Percentiles rank a stretch among this genome's conserved stretches.
These are phyloP conservation scores for Eristalis intricaria DNA, from an alignment of 2,888 invertebrate species.

Conservation along the genomic window DNA sequence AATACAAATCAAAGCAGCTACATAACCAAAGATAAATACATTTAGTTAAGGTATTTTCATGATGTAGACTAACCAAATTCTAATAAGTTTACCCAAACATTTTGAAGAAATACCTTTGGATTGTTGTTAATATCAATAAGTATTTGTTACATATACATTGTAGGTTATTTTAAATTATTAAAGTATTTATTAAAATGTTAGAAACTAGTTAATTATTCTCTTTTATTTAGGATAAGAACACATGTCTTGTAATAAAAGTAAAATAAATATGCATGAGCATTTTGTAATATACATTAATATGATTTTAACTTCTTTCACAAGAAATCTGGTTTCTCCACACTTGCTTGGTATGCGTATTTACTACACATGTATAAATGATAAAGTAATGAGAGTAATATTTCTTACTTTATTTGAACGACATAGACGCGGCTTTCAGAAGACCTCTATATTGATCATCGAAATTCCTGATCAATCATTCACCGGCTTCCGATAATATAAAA, in stretches of 20 bases:
- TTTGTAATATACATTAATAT: constrained; percentile 14
- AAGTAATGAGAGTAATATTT: background rate
- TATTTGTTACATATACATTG: constrained; percentile 23
- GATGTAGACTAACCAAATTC: background rate
- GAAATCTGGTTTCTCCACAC: background rate
- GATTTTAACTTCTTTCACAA: background rate
- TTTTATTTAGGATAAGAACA: background rate
- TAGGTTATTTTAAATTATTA: constrained; percentile 28
- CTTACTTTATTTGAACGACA: constrained; percentile 46
- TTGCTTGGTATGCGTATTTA: background rate
- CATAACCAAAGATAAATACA: constrained; percentile 59
- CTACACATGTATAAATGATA: background rate
- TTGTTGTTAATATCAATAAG: constrained; percentile 17
- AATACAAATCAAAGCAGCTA: constrained; percentile 60
- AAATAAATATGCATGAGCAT: constrained; percentile 13
- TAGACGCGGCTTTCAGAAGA: constrained; percentile 40
- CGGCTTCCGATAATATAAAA: constrained; percentile 64
- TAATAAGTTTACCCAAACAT: background rate
- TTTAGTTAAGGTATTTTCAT: background rate
- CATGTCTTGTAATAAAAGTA: background rate
- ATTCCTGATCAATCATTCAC: constrained; percentile 62
- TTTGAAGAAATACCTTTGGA: constrained; percentile 16
- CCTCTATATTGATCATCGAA: constrained; percentile 30
- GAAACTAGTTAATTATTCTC: constrained; percentile 16
- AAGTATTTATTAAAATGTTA: constrained; percentile 28